Conservation (phyloP, 1,140 invertebrate genomes). For the Eumaeus atala region DNA sequence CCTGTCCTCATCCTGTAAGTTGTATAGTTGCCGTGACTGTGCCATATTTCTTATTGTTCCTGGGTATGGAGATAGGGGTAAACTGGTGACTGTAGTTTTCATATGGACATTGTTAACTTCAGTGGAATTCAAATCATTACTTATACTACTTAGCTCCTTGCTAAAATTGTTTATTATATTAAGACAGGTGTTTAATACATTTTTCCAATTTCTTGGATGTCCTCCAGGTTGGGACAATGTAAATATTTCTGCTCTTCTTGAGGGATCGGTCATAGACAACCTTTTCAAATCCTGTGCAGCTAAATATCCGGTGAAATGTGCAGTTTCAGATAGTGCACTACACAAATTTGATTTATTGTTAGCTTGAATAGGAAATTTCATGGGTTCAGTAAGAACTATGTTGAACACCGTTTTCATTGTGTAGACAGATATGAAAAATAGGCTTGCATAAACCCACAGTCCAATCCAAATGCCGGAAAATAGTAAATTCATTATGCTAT, state of each 20-base stretch:
- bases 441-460: constrained; percentile 79
- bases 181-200: constrained; percentile 77
- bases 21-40: constrained; percentile 44
- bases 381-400: constrained; percentile 80
- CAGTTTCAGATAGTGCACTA: constrained; percentile 75
- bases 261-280: constrained; percentile 75
- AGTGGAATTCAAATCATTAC: constrained; percentile 53
- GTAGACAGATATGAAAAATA: constrained; percentile 80
- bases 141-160: constrained; percentile 75
- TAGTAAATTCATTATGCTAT: constrained; percentile 71
- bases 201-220: constrained; percentile 87
- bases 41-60: constrained; percentile 65
- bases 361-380: constrained; percentile 76
- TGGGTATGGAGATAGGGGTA: constrained; percentile 42
- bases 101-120: constrained; percentile 36
- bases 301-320: constrained; percentile 81
- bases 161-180: constrained; percentile 77
- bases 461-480: constrained; percentile 76
- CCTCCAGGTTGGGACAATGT: constrained; percentile 84
- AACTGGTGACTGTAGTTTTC: constrained; percentile 31
- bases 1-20: constrained; percentile 46
- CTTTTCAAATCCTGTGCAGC: constrained; percentile 81
- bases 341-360: constrained; percentile 52
- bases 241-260: constrained; percentile 78
- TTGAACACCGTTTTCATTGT: constrained; percentile 81